phyloP scores from a whole-genome alignment of 2,113 vertebrate genomes.

The Crotalus horridus region DNA sequence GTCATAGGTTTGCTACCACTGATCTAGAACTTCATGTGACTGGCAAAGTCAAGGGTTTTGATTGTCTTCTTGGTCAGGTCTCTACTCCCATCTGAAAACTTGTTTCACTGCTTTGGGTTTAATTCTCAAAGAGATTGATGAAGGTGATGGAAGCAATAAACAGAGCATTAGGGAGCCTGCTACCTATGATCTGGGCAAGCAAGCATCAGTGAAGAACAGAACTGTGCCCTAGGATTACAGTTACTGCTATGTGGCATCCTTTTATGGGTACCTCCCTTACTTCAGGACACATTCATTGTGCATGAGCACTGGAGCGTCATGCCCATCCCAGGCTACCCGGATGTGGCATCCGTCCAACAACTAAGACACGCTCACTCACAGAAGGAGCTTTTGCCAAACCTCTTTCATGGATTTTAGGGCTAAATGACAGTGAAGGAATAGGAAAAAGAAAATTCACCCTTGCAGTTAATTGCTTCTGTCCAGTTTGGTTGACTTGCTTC shows the following conservation, averaged over 20 bases:
- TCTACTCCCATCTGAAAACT: neutral
- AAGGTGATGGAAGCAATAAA: neutral
- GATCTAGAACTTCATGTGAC: neutral
- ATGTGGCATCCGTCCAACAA: constrained; percentile 11
- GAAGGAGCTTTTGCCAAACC: neutral
- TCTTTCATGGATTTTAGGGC: neutral
- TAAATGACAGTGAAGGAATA: neutral
- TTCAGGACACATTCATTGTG: constrained; percentile 4
- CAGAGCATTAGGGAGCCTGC: neutral
- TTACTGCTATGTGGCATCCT: too few species aligned
- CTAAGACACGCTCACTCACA: neutral
- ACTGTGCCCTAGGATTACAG: neutral
- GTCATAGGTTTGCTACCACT: too few species aligned
- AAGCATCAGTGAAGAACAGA: neutral
- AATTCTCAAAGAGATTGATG: neutral
- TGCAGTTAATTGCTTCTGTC: neutral
- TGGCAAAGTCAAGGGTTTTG: neutral
- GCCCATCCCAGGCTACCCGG: neutral
- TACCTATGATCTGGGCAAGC: neutral
- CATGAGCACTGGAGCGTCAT: neutral
- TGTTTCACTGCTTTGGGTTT: neutral
- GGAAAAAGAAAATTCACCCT: neutral
- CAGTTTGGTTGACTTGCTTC: neutral
- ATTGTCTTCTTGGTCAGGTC: neutral
- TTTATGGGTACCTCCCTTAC: neutral